Evolutionary conservation across 2,113 vertebrate species (phyloP), one percentile per base, ranked within the genome.

Genomic region (Rousettus leschenaultii): DNA sequence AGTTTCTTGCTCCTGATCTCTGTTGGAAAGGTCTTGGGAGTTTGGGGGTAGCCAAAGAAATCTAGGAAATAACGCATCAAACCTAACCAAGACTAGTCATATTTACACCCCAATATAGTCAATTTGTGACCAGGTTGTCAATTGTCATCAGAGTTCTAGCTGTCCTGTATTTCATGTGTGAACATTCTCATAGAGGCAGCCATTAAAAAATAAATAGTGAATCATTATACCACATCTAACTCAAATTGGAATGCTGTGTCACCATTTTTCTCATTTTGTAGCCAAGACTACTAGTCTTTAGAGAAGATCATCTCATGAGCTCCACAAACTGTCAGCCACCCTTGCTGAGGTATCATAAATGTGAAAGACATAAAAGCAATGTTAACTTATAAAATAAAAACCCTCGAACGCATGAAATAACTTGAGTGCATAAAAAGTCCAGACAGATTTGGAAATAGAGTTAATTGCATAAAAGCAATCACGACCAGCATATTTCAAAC

Each of bases 361-460:
- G 28, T 55, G 33, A 92, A 84, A 87, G 26, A 40, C 82, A 68
- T 73, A 26, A 96, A 82, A 96, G 19, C 63, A 75, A n/a, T 30
- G 16, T 38, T 88, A 88, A 75, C 45, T 68, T 70, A 63, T 73
- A 84, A 82, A 84, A 82, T 65, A 79, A 51, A 82, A 94, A 33
- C 26, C 8, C 30, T 93, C 68, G 82, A 53, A 7, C 51, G 78
- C 12, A 35, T 35, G 35, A 90, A 95, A 80, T 63, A 96, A 83
- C 55, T 80, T 33, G 63, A 45, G 53, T 71, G 48, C 21, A 96
- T 75, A 57, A 51, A 78, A 84, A 40, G 12, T 26, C 82, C 70
- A 68, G 10, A 77, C 59, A 35, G 59, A n/a, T 87, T 96, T 43
- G 51, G 83, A 97, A 97, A 92, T 66, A 65, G 96, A 68, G 65